phyloP scores from a whole-genome alignment of 2,797 vertebrate genomes.

The Gobionotothen gibberifrons region DNA sequence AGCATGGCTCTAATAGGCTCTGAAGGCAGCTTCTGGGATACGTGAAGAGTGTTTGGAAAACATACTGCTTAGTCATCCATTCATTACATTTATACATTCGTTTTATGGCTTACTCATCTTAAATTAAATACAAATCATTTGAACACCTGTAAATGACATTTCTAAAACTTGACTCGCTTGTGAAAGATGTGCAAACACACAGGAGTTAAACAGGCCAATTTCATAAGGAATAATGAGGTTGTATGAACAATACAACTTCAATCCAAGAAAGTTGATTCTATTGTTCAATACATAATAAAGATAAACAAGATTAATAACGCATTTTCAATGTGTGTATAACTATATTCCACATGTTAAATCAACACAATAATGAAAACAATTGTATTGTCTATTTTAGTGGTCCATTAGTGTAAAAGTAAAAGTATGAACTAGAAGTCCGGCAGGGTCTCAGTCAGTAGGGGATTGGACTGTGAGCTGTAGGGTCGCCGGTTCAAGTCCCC shows the following conservation, averaged over 20 bases:
- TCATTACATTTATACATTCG: not conserved
- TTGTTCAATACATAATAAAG: not conserved
- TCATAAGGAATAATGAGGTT: not conserved
- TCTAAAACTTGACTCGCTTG: not conserved
- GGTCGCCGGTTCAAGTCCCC: too few relatives aligned
- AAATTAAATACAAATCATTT: not conserved
- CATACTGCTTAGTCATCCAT: not conserved
- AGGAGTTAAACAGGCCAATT: not conserved
- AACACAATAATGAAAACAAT: not conserved
- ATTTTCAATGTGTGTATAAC: not conserved
- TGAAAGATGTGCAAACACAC: not conserved
- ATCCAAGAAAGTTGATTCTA: not conserved
- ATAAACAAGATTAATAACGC: not conserved
- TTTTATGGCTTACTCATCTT: not conserved
- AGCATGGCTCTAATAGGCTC: conserved; percentile 25
- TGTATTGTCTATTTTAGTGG: not conserved
- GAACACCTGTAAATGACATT: not conserved
- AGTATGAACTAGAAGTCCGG: too few relatives aligned
- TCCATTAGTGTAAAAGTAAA: not conserved
- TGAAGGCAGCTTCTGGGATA: conserved; percentile 18
- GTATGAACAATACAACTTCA: not conserved
- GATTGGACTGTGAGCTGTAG: too few relatives aligned
- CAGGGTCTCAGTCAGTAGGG: too few relatives aligned
- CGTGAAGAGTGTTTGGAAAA: conserved; percentile 41
- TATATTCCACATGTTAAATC: accelerated